A percentile compares a stretch with the other conserved stretches of the same genome.
Evolutionary conservation across 2,888 invertebrate genomes (phyloP).

Genomic region (Noctua janthe): DNA sequence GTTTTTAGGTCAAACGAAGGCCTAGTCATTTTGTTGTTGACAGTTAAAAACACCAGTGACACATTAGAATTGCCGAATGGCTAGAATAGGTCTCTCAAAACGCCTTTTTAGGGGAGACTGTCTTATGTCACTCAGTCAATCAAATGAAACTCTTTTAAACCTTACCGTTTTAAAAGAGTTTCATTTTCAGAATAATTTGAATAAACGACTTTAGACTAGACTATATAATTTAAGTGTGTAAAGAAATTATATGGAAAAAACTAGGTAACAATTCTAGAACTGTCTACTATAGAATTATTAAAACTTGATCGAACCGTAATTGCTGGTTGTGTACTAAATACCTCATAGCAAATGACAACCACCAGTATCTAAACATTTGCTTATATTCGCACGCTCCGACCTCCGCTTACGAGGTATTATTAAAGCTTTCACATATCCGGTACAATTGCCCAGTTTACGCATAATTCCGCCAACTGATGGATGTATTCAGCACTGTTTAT

Average conservation of each 20-base stretch:
- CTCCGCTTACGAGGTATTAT: background rate
- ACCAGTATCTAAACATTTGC: background rate
- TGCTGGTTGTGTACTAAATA: background rate
- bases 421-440: background rate
- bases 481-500: background rate
- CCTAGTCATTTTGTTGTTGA: background rate
- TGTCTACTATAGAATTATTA: background rate
- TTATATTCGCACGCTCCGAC: background rate
- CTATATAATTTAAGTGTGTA: background rate
- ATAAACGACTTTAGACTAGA: background rate
- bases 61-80: background rate
- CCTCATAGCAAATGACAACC: background rate
- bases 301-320: background rate
- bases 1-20: constrained; percentile 8
- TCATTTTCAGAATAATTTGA: background rate
- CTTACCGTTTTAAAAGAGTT: too few relatives aligned
- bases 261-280: background rate
- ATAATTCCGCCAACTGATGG: background rate
- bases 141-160: too few relatives aligned
- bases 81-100: background rate
- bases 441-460: background rate
- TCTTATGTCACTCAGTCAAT: background rate
- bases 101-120: background rate
- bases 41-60: background rate
- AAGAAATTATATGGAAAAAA: background rate